These are phyloP conservation scores for Drosophila arawakana DNA, from an alignment of 1,140 invertebrate genomes.

Conservation along the genomic window DNA sequence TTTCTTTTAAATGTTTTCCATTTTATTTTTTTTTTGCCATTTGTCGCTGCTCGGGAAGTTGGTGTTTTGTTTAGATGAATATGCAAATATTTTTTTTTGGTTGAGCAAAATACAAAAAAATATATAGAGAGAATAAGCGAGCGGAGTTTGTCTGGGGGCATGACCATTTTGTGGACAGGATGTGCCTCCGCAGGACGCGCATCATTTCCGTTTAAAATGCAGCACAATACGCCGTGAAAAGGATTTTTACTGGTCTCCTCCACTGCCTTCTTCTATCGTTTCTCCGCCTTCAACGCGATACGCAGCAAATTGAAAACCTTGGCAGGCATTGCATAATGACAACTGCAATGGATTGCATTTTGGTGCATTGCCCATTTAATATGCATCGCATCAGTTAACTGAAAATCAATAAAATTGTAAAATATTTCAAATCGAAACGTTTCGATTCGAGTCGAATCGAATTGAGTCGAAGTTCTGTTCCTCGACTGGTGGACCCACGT, in stretches of 20 bases:
- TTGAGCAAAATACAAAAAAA: constrained; percentile 26
- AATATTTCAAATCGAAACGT: constrained; percentile 75
- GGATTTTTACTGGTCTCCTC: constrained; percentile 42
- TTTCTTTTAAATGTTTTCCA: constrained; percentile 49
- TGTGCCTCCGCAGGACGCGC: constrained; percentile 77
- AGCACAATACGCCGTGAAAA: constrained; percentile 80
- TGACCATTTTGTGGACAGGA: constrained; percentile 74
- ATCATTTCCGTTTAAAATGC: constrained; percentile 82
- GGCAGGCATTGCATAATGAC: constrained; percentile 60
- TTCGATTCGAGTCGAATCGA: constrained; percentile 25
- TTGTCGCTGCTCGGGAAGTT: constrained; percentile 67
- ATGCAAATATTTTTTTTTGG: constrained; percentile 74
- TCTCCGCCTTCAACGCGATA: constrained; percentile 18
- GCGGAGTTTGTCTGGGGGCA: constrained; percentile 14
- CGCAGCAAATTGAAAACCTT: constrained; percentile 45
- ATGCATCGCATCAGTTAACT: constrained; percentile 71
- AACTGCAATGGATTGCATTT: constrained; percentile 34
- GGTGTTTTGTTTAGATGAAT: constrained; percentile 82
- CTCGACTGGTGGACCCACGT: constrained; percentile 40
- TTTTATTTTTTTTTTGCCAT: constrained; percentile 60
- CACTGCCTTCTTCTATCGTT: neutral
- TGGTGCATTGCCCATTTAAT: constrained; percentile 58
- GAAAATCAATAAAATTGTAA: constrained; percentile 74
- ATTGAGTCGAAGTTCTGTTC: constrained; percentile 17
- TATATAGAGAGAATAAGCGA: constrained; percentile 20